Evolutionary conservation across 1,140 invertebrate genomes (phyloP).

Genomic region (Charaxes varanes): DNA sequence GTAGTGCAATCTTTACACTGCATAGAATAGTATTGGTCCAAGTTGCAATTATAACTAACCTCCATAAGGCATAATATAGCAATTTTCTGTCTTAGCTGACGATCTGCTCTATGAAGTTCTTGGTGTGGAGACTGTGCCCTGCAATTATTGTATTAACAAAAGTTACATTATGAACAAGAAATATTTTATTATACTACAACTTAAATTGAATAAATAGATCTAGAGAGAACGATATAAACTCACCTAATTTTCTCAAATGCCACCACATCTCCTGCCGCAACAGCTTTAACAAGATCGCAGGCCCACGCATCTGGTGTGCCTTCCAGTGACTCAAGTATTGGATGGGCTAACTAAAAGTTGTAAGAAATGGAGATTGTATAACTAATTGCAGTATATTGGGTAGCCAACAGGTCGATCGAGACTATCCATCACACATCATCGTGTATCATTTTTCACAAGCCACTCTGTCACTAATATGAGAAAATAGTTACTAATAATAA

Average conservation of each 20-base stretch:
- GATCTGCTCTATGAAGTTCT: slow-evolving; percentile 90
- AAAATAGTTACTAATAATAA: no score
- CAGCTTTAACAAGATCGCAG: slow-evolving; percentile 91
- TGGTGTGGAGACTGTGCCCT: slow-evolving; percentile 86
- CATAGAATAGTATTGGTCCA: background rate
- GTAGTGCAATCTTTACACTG: no score
- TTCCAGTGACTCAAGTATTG: slow-evolving; percentile 90
- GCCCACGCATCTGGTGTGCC: slow-evolving; percentile 92
- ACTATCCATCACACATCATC: no score
- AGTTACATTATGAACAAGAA: background rate
- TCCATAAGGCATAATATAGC: slow-evolving; percentile 97
- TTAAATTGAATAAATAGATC: no score
- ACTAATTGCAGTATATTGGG: no score
- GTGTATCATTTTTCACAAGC: no score
- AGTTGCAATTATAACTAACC: slow-evolving; percentile 64
- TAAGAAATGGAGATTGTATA: no score
- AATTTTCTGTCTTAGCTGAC: slow-evolving; percentile 92
- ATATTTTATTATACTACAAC: background rate
- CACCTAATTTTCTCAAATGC: slow-evolving; percentile 88
- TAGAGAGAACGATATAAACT: no score
- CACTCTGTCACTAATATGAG: no score
- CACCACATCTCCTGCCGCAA: slow-evolving; percentile 93
- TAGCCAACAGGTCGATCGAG: no score
- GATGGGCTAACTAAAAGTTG: slow-evolving; percentile 94
- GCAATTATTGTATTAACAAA: slow-evolving; percentile 6